These are phyloP conservation scores for Caenorhabditis angaria DNA, from an alignment of 2,888 invertebrate genomes.

Conservation along the genomic window DNA sequence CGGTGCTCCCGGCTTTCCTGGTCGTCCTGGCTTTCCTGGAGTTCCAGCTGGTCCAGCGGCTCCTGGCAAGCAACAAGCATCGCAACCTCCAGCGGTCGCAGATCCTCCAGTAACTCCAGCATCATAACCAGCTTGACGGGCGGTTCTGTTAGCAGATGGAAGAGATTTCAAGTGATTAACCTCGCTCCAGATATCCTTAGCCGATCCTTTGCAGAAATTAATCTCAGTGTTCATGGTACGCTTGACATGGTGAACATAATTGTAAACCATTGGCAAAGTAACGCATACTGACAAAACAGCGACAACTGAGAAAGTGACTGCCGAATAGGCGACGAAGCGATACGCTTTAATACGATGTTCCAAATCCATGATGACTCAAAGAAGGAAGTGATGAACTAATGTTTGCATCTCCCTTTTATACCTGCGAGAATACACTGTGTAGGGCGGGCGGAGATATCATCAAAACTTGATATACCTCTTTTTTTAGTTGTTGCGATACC, in stretches of 20 bases:
- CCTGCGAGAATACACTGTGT: not conserved
- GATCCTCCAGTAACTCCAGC: constrained; percentile 45
- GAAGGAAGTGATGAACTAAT: constrained; percentile 4
- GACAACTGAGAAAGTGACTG: constrained; percentile 29
- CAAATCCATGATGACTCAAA: constrained; percentile 13
- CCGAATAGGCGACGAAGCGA: constrained; percentile 28
- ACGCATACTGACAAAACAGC: constrained; percentile 47
- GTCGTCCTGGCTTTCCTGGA: constrained; percentile 50
- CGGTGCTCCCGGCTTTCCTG: constrained; percentile 63
- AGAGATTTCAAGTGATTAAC: constrained; percentile 56
- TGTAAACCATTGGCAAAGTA: constrained; percentile 49
- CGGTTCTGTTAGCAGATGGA: constrained; percentile 57
- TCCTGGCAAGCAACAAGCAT: constrained; percentile 63
- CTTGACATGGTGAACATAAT: constrained; percentile 48
- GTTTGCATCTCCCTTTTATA: not conserved
- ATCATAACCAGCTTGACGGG: constrained; percentile 59
- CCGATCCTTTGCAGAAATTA: constrained; percentile 55
- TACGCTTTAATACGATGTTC: constrained; percentile 18
- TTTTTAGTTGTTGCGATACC: not conserved
- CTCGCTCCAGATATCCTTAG: constrained; percentile 54
- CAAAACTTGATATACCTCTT: not conserved
- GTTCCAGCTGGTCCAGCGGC: constrained; percentile 53
- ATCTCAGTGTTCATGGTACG: constrained; percentile 43
- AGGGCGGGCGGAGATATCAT: no score
- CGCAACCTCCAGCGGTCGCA: constrained; percentile 53